phyloP scores from a whole-genome alignment of 2,113 vertebrate species.

The Oophaga pumilio region DNA sequence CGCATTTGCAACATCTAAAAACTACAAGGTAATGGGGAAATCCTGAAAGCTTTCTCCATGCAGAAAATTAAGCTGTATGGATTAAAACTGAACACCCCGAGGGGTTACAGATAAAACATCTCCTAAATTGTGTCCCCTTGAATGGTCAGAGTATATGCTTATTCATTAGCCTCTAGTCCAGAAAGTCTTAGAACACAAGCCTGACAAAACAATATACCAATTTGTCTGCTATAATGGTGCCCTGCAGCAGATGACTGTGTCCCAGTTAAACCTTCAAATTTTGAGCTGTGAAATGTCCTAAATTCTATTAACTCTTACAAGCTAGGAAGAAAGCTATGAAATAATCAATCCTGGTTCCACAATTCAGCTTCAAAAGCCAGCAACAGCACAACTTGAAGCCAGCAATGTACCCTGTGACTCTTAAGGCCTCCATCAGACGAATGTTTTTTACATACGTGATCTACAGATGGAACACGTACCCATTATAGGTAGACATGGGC shows the following conservation, averaged over 20 bases:
- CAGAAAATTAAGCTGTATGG: not conserved
- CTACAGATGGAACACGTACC: too few relatives aligned
- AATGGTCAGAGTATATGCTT: not conserved
- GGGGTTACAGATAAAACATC: not conserved
- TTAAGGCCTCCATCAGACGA: too few relatives aligned
- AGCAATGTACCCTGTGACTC: too few relatives aligned
- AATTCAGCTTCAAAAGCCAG: not conserved
- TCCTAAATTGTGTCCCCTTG: not conserved
- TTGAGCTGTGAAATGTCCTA: conserved; percentile 29
- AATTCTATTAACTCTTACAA: conserved; percentile 20
- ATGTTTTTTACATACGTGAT: too few relatives aligned
- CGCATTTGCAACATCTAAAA: not conserved
- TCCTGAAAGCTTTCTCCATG: not conserved
- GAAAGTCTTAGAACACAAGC: conserved; percentile 11
- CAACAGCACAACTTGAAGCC: too few relatives aligned
- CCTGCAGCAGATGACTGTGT: conserved; percentile 15
- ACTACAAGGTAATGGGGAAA: not conserved
- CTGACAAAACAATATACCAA: conserved; percentile 29
- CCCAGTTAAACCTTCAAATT: conserved; percentile 33
- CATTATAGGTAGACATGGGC: too few relatives aligned
- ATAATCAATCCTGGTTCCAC: not conserved
- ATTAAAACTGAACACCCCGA: not conserved
- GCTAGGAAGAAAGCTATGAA: not conserved
- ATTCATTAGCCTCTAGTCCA: conserved; percentile 27
- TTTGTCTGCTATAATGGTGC: conserved; percentile 29